Evolutionary conservation across 2,113 vertebrate species (phyloP).

Genomic region (Egretta garzetta): DNA sequence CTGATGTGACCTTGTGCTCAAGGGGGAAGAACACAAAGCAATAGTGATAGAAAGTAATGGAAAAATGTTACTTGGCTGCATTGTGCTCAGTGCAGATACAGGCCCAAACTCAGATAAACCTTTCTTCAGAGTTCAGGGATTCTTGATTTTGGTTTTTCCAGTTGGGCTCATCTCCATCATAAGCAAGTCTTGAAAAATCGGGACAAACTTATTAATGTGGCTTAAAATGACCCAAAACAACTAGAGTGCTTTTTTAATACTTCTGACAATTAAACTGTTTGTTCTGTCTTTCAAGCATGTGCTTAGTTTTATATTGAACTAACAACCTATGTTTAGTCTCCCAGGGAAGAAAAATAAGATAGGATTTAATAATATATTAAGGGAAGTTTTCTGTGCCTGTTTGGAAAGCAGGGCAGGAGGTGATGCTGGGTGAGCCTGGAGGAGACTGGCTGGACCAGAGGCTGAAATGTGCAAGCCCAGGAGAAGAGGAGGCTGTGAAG

Average conservation of each 20-base stretch:
- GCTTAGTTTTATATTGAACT: conserved; percentile 35
- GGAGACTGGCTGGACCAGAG: neutral
- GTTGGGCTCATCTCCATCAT: conserved; percentile 42
- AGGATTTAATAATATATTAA: neutral
- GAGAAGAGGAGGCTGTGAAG: neutral
- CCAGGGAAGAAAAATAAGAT: conserved; percentile 13
- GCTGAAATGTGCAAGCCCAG: neutral
- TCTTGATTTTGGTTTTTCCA: conserved; percentile 31
- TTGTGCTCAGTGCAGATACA: neutral
- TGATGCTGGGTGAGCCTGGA: neutral
- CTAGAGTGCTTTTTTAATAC: neutral
- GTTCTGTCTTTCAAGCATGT: neutral
- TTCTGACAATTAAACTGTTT: conserved; percentile 9
- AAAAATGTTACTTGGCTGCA: conserved; percentile 34
- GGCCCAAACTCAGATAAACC: conserved; percentile 4
- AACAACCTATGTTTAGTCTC: conserved; percentile 37
- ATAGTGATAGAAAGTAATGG: conserved; percentile 62
- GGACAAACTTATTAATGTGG: neutral
- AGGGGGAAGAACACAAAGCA: conserved; percentile 1
- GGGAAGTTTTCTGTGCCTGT: neutral
- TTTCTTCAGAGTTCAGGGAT: conserved; percentile 53
- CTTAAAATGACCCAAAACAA: neutral
- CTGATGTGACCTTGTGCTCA: conserved; percentile 16
- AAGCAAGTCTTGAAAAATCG: conserved; percentile 1
- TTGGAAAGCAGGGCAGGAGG: neutral